Base-by-base conservation (phyloP, 2,797 vertebrate species). In the Novumbra hubbsi region DNA sequence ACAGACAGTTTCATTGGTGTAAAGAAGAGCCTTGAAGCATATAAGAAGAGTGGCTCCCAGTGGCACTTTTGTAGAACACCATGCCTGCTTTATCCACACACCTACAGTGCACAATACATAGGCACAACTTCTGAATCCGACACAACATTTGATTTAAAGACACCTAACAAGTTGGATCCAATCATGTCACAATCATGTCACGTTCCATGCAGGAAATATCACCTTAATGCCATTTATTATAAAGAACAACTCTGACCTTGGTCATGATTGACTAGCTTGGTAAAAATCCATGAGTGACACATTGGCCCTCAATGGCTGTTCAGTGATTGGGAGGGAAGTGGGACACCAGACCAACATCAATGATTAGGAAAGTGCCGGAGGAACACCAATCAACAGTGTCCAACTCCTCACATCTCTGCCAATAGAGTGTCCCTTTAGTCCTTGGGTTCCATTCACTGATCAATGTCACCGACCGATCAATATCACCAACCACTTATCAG, bases 371-470 rank as follows among this genome's bases (percentile, higher is more conserved):
- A 41, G 4, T 2, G n/a, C 57, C 60, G 5, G 34, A 72, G 71
- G 71, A 60, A 14, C 38, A 63, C 75, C 81, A 32, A 66, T 79
- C 75, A 67, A 71, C 62, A 76, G 78, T 68, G 24, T 64, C 52
- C 48, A 71, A 60, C 62, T 78, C 34, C 83, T 84, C 73, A 62
- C 70, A 86, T 64, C 80, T 86, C 73, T 87, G 82, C 65, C 86
- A 85, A 88, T 91, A 87, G 9, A 24, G 55, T 60, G 55, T 45
- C 55, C 15, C 32, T 70, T 34, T 32, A 52, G 38, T 49, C 80
- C 41, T 55, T 17, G 27, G 17, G 32, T 52, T 12, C 55, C 41
- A 71, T 77, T 30, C 55, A 57, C 65, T 72, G 38, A 76, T 75
- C 45, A 30, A 67, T 55, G 75, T 14, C 24, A 75, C 8, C 45